Percentiles rank a stretch among this genome's conserved stretches.
phyloP scores from a whole-genome alignment of 2,797 vertebrate genomes.

The Gephyroberyx darwinii region DNA sequence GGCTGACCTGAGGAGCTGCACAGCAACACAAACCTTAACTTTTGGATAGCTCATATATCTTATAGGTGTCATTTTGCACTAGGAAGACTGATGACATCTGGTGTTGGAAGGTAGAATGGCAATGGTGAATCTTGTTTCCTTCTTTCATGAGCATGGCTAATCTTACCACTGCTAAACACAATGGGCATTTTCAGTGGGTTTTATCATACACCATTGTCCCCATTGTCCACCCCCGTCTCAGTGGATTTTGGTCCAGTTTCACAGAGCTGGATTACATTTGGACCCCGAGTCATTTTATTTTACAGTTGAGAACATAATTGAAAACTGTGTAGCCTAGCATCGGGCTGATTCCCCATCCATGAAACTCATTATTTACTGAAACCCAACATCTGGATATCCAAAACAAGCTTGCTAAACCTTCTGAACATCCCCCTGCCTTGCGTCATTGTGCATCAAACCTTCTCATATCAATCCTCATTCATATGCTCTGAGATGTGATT shows the following conservation, averaged over 20 bases:
- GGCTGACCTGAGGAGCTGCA: too few species aligned
- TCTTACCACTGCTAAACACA: slow-evolving; percentile 14
- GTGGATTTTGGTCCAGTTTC: background rate
- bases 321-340: background rate
- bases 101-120: slow-evolving; percentile 54
- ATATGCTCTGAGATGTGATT: slow-evolving; percentile 10
- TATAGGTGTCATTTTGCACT: background rate
- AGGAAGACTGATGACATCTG: slow-evolving; percentile 54
- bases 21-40: background rate
- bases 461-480: slow-evolving; percentile 12
- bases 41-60: background rate
- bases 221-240: background rate
- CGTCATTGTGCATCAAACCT: background rate
- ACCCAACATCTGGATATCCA: background rate
- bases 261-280: background rate
- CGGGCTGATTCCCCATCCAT: background rate
- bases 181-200: slow-evolving; percentile 46
- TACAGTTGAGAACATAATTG: background rate
- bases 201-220: slow-evolving; percentile 2
- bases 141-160: slow-evolving; percentile 22
- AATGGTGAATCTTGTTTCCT: slow-evolving; percentile 16
- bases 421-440: slow-evolving; percentile 30
- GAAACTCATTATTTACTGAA: slow-evolving; percentile 6
- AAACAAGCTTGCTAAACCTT: slow-evolving; percentile 24
- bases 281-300: background rate